Percentiles rank a stretch among this genome's conserved stretches.
phyloP scores from a whole-genome alignment of 2,113 vertebrate genomes.

The Tachuris rubrigastra region DNA sequence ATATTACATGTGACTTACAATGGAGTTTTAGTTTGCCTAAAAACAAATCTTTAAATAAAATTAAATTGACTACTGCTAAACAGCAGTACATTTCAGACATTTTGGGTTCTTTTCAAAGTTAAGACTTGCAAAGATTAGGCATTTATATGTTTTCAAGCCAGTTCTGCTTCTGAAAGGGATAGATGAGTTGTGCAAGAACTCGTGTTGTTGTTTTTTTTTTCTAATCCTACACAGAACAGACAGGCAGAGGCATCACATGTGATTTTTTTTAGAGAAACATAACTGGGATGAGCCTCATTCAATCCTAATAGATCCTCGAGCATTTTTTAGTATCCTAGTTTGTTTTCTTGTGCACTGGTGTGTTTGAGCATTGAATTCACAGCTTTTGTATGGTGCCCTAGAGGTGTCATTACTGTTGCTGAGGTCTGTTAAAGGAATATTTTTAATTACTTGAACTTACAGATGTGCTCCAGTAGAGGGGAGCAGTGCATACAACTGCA shows the following conservation, averaged over 20 bases:
- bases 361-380: not conserved
- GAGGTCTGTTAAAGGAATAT: not conserved
- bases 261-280: not conserved
- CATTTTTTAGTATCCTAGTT: not conserved
- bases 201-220: not conserved
- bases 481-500: not conserved
- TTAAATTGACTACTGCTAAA: not conserved
- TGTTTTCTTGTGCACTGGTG: not conserved
- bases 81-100: not conserved
- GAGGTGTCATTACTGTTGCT: not conserved
- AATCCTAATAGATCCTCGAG: accelerated
- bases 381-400: not conserved
- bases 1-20: not conserved
- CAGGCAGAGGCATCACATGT: not conserved
- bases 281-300: not conserved
- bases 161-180: not conserved
- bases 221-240: not conserved
- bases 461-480: not conserved
- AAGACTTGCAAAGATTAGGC: not conserved
- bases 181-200: not conserved
- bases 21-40: not conserved
- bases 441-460: not conserved
- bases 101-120: not conserved
- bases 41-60: not conserved
- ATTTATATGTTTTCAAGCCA: not conserved